These are phyloP conservation scores for Amblyteles armatorius DNA, from an alignment of 2,888 invertebrate genomes.

Conservation along the genomic window DNA sequence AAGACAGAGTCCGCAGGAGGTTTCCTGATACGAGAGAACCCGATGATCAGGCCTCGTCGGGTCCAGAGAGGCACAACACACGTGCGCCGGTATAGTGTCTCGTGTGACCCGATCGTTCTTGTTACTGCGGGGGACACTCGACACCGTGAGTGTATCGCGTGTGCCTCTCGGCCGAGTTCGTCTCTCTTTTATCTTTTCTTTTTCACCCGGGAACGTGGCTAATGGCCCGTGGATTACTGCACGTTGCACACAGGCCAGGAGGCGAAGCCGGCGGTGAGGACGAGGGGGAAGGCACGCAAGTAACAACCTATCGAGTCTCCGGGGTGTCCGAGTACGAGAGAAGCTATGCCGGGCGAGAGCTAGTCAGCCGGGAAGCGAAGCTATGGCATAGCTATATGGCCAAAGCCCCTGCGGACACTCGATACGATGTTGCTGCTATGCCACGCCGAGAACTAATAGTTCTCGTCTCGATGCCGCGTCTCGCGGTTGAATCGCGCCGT, in stretches of 20 bases:
- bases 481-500: slow-evolving; percentile 27
- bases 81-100: slow-evolving; percentile 78
- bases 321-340: slow-evolving; percentile 54
- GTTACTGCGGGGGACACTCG: slow-evolving; percentile 76
- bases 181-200: slow-evolving; percentile 27
- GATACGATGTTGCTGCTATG: slow-evolving; percentile 46
- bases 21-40: slow-evolving; percentile 13
- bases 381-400: slow-evolving; percentile 17
- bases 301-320: slow-evolving; percentile 65
- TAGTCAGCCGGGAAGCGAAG: slow-evolving; percentile 56
- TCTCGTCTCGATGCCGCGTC: slow-evolving; percentile 36
- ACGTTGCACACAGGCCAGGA: slow-evolving; percentile 56
- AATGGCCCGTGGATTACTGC: slow-evolving; percentile 82
- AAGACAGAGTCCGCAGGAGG: slow-evolving; percentile 15
- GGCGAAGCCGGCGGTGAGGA: slow-evolving; percentile 26
- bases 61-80: slow-evolving; percentile 71
- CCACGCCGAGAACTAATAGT: slow-evolving; percentile 43
- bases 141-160: slow-evolving; percentile 81
- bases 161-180: slow-evolving; percentile 70
- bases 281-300: slow-evolving; percentile 54
- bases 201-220: slow-evolving; percentile 76
- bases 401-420: slow-evolving; percentile 47
- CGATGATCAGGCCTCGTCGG: slow-evolving; percentile 16
- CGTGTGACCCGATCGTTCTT: slow-evolving; percentile 78
- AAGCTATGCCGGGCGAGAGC: slow-evolving; percentile 36